Evolutionary conservation across 2,113 vertebrate genomes (phyloP), one percentile per base, ranked within the genome.

Genomic region (Otolemur garnettii): DNA sequence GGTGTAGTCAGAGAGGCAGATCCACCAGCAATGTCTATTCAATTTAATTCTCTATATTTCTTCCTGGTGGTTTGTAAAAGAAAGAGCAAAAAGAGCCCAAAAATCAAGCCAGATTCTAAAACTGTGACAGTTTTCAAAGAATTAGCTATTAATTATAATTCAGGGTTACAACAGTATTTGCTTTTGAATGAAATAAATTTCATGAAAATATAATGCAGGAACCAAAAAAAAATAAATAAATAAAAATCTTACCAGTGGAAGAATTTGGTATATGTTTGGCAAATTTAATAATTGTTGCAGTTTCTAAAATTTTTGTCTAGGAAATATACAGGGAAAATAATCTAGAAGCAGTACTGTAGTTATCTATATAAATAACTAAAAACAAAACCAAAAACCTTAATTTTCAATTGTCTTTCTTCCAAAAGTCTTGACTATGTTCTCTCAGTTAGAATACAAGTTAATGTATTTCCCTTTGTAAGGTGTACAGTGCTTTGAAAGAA

Each of bases 101-200:
- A 68, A 62, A 66, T 45, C 83, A 79, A 90, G 64, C 75, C 94
- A 92, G 68, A 79, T 62, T 91, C 64, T 94, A 78, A 91, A 91
- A 79, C 35, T 21, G 35, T 75, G 74, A 75, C 72, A 86, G 21
- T 7, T 38, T 90, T 8, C 87, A 57, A 96, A 75, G 62, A 95
- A 95, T 87, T 50, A 80, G 38, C 71, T 68, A 89, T 87, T 83
- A 96, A 89, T 89, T 95, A 14, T 91, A 97, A 83, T 93, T 89
- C 82, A 89, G 33, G 74, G 77, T 96, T 86, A 93, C 17, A 80
- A 55, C 66, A 95, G 33, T 80, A 66, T 95, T 94, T 90, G 75
- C 79, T 95, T 97, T 89, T 86, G 79, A 96, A 91, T 95, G 57
- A 94, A 93, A 87, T 84, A 71, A 60, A 66, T 85, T 94, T 88